These are phyloP conservation scores for Istiophorus platypterus DNA, from an alignment of 2,113 vertebrate species.

Conservation along the genomic window DNA sequence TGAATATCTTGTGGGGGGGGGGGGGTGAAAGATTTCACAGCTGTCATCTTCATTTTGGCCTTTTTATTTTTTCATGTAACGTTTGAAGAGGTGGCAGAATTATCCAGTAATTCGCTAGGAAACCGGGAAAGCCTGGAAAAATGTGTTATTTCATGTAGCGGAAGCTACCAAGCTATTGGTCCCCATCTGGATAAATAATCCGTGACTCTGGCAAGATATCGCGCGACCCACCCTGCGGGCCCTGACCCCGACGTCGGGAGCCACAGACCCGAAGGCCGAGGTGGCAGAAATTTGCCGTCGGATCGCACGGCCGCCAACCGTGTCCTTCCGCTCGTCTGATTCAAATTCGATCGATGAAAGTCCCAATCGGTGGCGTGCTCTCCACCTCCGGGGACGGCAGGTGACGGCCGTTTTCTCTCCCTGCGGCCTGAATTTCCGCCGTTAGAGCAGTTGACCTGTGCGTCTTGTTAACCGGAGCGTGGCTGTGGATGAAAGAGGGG, in stretches of 20 bases:
- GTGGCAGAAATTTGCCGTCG: background rate
- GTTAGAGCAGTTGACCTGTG: conserved; percentile 53
- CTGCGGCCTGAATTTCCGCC: conserved; percentile 34
- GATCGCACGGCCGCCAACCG: background rate
- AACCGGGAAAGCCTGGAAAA: background rate
- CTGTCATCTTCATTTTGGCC: background rate
- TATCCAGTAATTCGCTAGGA: background rate
- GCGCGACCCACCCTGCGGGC: too few species aligned
- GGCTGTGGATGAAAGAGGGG: conserved; percentile 49
- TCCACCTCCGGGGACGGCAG: conserved; percentile 21
- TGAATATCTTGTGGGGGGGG: background rate
- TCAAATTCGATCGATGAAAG: conserved; percentile 1
- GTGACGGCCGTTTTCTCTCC: conserved; percentile 24
- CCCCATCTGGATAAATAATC: background rate
- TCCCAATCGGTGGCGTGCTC: background rate
- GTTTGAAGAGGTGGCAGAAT: background rate
- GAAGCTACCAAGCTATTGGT: background rate
- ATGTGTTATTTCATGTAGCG: background rate
- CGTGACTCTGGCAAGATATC: too few species aligned
- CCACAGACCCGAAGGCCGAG: background rate
- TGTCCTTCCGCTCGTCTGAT: background rate
- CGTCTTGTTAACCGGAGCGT: conserved; percentile 65
- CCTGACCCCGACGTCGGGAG: background rate
- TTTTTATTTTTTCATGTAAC: too few species aligned
- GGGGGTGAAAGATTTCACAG: background rate